A percentile compares a stretch with the other conserved stretches of the same genome.
Conservation (phyloP, 2,113 vertebrate species). For the Mystacornis crossleyi region DNA sequence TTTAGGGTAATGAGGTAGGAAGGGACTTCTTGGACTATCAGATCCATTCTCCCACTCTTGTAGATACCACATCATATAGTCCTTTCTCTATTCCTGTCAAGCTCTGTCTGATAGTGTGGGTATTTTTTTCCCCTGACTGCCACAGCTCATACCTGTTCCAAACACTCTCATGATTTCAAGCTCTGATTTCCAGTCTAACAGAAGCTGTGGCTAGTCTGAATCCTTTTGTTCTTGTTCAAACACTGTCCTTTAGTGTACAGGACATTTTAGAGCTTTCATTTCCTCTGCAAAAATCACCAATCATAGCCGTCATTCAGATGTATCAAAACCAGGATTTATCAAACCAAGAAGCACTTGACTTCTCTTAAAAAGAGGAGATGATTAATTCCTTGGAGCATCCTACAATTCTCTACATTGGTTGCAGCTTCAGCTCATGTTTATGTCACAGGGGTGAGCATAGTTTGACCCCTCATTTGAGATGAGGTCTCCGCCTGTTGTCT, state of each 20-base stretch:
- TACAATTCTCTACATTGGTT: not conserved
- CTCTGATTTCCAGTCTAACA: not conserved
- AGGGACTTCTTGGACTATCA: not conserved
- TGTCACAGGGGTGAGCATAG: not conserved
- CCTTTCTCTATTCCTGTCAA: not conserved
- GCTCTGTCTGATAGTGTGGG: not conserved
- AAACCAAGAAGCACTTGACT: not conserved
- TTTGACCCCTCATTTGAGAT: not conserved
- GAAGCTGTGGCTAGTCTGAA: not conserved
- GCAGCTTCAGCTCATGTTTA: not conserved
- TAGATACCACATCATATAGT: conserved; percentile 11
- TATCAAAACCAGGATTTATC: not conserved
- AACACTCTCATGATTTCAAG: not conserved
- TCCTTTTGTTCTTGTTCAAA: not conserved
- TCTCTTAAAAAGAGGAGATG: not conserved
- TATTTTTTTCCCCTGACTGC: not conserved
- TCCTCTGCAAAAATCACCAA: not conserved
- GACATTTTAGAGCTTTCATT: not conserved
- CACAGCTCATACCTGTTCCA: not conserved
- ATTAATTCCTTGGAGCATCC: not conserved
- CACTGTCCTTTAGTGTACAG: not conserved
- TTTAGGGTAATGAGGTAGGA: conserved; percentile 12
- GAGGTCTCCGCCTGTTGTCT: not conserved
- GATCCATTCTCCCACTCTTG: not conserved
- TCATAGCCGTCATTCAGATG: not conserved